Evolutionary conservation across 1,140 invertebrate species (phyloP).

Genomic region (Delia radicum): DNA sequence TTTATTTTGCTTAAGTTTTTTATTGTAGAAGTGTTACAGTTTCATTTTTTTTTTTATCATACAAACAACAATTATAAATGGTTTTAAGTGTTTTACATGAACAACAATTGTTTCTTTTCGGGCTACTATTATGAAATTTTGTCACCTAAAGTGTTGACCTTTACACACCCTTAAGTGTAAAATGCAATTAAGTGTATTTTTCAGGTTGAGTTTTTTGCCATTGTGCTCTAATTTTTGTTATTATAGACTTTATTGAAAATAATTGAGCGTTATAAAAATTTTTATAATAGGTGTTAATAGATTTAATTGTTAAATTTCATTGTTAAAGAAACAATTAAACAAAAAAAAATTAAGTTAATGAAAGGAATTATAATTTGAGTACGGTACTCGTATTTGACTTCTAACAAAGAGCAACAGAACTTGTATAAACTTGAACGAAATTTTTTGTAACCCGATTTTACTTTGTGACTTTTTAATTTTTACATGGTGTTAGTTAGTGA

Average conservation of each 20-base stretch:
- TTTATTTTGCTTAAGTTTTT: background rate
- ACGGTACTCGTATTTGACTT: too few relatives aligned
- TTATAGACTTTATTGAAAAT: background rate
- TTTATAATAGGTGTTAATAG: background rate
- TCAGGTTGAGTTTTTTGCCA: background rate
- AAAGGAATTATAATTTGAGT: too few relatives aligned
- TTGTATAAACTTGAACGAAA: too few relatives aligned
- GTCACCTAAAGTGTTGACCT: slow-evolving; percentile 20
- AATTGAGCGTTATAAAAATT: too few relatives aligned
- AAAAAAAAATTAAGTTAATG: background rate
- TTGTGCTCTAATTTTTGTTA: background rate
- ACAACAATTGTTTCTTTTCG: background rate
- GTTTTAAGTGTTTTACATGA: background rate
- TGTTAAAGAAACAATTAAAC: background rate
- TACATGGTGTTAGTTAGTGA: too few relatives aligned
- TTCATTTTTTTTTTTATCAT: background rate
- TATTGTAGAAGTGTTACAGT: background rate
- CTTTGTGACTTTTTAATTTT: too few relatives aligned
- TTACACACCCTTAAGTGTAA: slow-evolving; percentile 5
- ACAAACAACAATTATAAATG: background rate
- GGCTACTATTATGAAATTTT: slow-evolving; percentile 17
- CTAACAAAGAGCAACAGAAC: too few relatives aligned
- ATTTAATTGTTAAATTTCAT: background rate
- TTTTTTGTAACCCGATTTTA: too few relatives aligned
- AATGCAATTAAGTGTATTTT: background rate